Percentiles rank a stretch among this genome's conserved stretches.
phyloP scores from a whole-genome alignment of 2,797 vertebrate genomes.

The Chaenodraco wilsoni region DNA sequence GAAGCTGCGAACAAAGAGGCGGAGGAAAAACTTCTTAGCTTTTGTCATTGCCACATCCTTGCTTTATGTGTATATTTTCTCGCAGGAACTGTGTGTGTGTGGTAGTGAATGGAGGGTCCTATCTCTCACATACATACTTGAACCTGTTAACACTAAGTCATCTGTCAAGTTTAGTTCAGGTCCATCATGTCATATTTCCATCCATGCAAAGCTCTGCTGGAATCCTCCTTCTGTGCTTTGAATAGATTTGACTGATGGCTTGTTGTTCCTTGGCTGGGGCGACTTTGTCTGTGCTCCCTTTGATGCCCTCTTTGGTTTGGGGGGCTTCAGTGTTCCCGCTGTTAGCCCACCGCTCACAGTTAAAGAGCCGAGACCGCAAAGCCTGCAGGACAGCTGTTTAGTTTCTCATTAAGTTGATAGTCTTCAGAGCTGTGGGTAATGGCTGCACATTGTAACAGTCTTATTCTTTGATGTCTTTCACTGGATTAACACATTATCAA shows the following conservation, averaged over 20 bases:
- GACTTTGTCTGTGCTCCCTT: constrained; percentile 37
- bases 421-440: constrained; percentile 3
- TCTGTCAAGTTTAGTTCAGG: constrained; percentile 42
- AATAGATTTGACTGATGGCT: constrained; percentile 60
- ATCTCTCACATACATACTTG: constrained; percentile 27
- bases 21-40: constrained; percentile 7
- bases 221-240: constrained; percentile 51
- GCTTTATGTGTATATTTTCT: constrained; percentile 24
- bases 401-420: constrained; percentile 39
- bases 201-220: constrained; percentile 35
- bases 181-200: constrained; percentile 38
- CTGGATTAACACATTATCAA: not conserved
- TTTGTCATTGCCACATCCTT: constrained; percentile 1
- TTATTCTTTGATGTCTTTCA: not conserved
- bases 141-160: constrained; percentile 36
- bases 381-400: constrained; percentile 48
- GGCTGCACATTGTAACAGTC: not conserved
- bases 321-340: not conserved
- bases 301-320: not conserved
- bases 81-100: not conserved
- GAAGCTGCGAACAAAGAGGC: constrained; percentile 33
- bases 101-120: not conserved
- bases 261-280: constrained; percentile 33
- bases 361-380: constrained; percentile 36
- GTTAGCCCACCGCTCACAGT: constrained; percentile 26